Conservation (phyloP, 2,113 vertebrate genomes). For the Rhinopomastus cyanomelas region DNA sequence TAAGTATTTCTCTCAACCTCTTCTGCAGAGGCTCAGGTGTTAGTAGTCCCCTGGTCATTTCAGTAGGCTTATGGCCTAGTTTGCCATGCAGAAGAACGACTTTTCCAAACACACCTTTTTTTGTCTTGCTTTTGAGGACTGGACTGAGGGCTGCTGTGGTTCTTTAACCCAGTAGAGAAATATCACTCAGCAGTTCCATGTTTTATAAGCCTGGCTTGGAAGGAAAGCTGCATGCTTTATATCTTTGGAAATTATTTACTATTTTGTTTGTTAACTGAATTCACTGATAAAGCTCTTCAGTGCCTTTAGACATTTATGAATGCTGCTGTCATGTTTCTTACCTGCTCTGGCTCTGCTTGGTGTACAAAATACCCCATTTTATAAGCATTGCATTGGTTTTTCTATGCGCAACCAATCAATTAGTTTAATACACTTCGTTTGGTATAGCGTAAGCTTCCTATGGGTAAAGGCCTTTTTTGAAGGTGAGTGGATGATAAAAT, state of each 20-base stretch:
- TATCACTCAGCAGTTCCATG: background rate
- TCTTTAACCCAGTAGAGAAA: background rate
- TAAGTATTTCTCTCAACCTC: background rate
- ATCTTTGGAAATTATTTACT: slow-evolving; percentile 5
- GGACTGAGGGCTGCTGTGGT: background rate
- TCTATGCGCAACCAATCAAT: background rate
- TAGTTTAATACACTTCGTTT: background rate
- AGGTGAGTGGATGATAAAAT: background rate
- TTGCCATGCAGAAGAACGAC: background rate
- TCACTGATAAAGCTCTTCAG: slow-evolving; percentile 10
- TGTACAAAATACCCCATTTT: background rate
- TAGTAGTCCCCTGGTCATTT: background rate
- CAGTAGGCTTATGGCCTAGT: background rate
- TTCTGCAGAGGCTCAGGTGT: background rate
- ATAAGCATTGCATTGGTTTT: background rate
- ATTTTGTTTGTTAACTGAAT: background rate
- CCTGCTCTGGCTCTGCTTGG: background rate
- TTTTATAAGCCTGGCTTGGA: slow-evolving; percentile 3
- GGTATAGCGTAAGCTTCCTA: background rate
- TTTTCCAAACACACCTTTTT: background rate
- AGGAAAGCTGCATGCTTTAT: background rate
- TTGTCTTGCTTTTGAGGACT: background rate
- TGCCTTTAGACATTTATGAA: slow-evolving; percentile 21
- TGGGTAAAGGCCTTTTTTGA: background rate
- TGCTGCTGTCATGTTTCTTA: background rate